Evolutionary conservation across 2,888 invertebrate genomes (phyloP), one percentile per base, ranked within the genome.

Genomic region (Toxonevra muliebris): DNA sequence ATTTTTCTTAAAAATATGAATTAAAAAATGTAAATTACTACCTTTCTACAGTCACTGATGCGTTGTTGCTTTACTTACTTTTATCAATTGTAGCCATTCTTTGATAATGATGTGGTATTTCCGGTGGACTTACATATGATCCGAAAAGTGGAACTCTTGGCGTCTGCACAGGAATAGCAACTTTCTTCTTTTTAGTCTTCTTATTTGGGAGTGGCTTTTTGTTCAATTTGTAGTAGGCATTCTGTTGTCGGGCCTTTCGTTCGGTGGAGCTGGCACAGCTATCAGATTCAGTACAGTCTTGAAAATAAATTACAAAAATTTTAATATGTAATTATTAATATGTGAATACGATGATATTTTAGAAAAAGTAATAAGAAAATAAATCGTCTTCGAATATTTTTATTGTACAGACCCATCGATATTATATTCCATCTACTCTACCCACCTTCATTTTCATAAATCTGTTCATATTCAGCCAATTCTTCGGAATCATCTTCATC

Each of bases 151-250:
- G 90, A 65, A 94, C 93, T 71, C 93, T 88, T 0, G 95, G 95
- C 63, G 94, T 94, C 75, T 95, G 93, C 41, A 95, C 95, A 1
- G 95, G 93, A 79, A 95, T 92, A 15, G 91, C 90, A n/a, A 89
- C 89, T 72, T 91, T 89, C 86, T 91, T 91, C 85, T 90, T 91
- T 71, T 91, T 89, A 75, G 89, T 89, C 80, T 92, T 88, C 81
- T 92, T 93, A 80, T 91, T 91, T 17, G 91, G 88, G 58, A 89
- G 88, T 9, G 90, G 87, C 82, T 91, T 91, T 74, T 90, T 88
- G 79, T 89, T 91, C 71, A 89, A 89, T 84, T 91, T 91, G 62
- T 88, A 88, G 77, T 89, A 79, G 41, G 88, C 87, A 75, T 90
- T 90, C 74, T 88, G 88, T 20, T 88, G 87, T 69, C 89, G 87